Conservation (phyloP, 2,113 vertebrate genomes). For the Mesembrinibis cayennensis region DNA sequence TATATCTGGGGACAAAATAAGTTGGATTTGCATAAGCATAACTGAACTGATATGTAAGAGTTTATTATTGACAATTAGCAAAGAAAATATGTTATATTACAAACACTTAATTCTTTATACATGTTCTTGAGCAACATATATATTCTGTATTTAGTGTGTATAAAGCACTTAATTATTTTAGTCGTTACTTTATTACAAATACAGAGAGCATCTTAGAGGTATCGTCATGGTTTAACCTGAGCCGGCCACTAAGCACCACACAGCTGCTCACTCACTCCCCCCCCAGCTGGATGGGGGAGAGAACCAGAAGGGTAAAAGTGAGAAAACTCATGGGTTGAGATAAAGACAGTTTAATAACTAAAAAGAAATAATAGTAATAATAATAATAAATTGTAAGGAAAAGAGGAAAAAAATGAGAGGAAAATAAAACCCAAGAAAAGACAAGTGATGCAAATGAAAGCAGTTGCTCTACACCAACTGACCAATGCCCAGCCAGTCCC, state of each 20-base stretch:
- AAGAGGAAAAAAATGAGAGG: neutral
- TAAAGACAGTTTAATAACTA: neutral
- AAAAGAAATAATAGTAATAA: neutral
- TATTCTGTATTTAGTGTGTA: rapidly evolving
- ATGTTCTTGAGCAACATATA: neutral
- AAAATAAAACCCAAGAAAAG: neutral
- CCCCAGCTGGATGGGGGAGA: neutral
- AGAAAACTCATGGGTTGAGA: neutral
- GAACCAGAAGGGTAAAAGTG: neutral
- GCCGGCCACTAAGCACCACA: neutral
- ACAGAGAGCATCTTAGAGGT: neutral
- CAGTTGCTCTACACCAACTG: neutral
- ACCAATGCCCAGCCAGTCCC: rapidly evolving
- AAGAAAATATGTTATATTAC: neutral
- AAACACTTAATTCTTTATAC: neutral
- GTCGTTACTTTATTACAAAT: neutral
- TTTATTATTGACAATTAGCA: neutral
- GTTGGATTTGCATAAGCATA: neutral
- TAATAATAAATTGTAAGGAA: neutral
- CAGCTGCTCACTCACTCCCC: rapidly evolving
- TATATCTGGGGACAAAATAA: neutral
- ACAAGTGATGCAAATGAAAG: neutral
- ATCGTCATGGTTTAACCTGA: neutral
- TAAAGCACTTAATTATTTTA: neutral
- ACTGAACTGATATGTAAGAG: neutral